phyloP scores from a whole-genome alignment of 1,140 invertebrate genomes.

The Rhyacophila brunnea region DNA sequence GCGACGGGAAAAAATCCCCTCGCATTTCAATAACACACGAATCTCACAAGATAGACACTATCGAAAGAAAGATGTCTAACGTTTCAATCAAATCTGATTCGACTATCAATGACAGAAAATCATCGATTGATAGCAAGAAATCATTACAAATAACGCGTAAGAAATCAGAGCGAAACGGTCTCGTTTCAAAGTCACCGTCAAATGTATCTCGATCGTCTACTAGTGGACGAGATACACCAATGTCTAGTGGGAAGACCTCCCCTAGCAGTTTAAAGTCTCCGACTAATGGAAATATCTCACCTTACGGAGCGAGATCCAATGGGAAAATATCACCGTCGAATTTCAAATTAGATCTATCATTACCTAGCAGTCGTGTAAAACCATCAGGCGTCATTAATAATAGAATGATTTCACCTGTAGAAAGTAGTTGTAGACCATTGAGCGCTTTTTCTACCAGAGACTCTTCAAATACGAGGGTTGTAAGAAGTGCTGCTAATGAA shows the following conservation, averaged over 20 bases:
- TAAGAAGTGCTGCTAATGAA: constrained; percentile 41
- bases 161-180: constrained; percentile 1
- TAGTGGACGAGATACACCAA: constrained; percentile 24
- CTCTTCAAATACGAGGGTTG: constrained; percentile 29
- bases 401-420: constrained; percentile 32
- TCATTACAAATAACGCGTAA: not conserved
- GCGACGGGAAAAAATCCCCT: not conserved
- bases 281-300: constrained; percentile 9
- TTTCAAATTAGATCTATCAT: constrained; percentile 40
- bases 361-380: constrained; percentile 36
- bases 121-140: not conserved
- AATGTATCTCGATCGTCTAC: not conserved
- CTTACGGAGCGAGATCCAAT: not conserved
- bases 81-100: not conserved
- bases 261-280: constrained; percentile 21
- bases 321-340: constrained; percentile 30
- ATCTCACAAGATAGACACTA: not conserved
- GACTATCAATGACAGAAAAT: not conserved
- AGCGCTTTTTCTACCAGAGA: constrained; percentile 6
- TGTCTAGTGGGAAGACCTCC: constrained; percentile 25
- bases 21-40: not conserved
- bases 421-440: constrained; percentile 25
- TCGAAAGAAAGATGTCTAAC: not conserved
- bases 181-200: constrained; percentile 1
- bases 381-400: constrained; percentile 29